Base-by-base conservation (phyloP, 2,888 invertebrate genomes). In the Drosophila seclusa region DNA sequence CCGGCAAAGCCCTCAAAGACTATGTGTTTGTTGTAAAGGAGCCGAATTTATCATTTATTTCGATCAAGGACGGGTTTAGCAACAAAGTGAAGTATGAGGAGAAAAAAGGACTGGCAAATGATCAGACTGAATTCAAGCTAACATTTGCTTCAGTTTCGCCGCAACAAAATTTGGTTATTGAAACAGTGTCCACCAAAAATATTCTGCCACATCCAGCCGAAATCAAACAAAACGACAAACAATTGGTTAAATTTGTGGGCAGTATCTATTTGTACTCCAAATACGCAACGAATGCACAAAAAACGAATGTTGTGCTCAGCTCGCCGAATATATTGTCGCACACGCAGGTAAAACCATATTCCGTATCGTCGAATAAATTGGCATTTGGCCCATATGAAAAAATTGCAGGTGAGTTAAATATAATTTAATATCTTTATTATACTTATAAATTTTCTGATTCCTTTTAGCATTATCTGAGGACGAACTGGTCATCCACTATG, bases 181-280 rank as follows among this genome's bases (percentile, higher is more conserved):
- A 98, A 90, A 94, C 95, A 11, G 95, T 97, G 0, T 95, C 96
- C 58, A 96, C 96, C 0, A 96, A 97, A 91, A 94, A 95, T 21
- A 94, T 99, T 34, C 92, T 94, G 36, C 98, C 99, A 0, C 97
- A 97, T 93, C 99, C 99, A 2, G 95, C 95, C 13, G 95, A 96
- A 82, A 98, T 99, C 72, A 95, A 96, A 0, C 99, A 99, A 92
- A 96, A 97, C 74, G 99, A 99, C 89, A 97, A 97, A 88, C 99
- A 99, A 91, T 94, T 98, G 76, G 97, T 99, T 0, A 95, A 96
- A 80, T 99, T 96, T 92, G 95, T 94, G 78, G 98, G 98, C 32
- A 97, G 96, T 90, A 94, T 97, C 67, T 97, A 98, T 91, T 94
- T 97, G 63, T 98, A 95, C 91, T 95, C 97, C 0, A 97, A 98